Evolutionary conservation across 2,888 invertebrate species (phyloP), one percentile per base, ranked within the genome.

Genomic region (Ditula angustiorana): DNA sequence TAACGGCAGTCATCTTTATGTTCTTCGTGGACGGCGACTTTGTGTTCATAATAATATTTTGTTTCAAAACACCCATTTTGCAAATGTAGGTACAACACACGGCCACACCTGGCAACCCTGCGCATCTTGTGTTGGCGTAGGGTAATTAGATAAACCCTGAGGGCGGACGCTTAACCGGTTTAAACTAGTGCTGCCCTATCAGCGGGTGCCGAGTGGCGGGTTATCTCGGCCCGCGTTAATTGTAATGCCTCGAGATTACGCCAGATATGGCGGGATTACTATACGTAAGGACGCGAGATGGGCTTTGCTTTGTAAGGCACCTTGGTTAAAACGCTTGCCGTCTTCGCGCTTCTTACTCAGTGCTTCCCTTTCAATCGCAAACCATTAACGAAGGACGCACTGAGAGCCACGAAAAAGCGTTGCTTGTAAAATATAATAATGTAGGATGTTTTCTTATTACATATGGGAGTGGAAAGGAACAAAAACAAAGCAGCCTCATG

Each of bases 141-240:
- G 85, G 92, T 90, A 92, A 92, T 92, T 90, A 91, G 90, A 88
- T 90, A 89, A 88, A 88, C 90, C 92, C 91, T 83, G 80, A 83
- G 90, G 92, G 87, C 83, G 86, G 88, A 82, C 86, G 86, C 88
- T 90, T 89, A 91, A 90, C 89, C 90, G 85, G 90, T 92, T 91
- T 88, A 91, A 88, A 88, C 90, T 86, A 85, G 80, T 78, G 77
- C 76, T 83, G 90, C 88, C 90, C 84, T 88, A 88, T 88, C 90
- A 87, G 87, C 86, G 91, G 91, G 89, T 88, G 89, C 90, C 90
- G 91, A 91, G 85, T 87, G 87, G 77, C 81, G 92, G 92, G 91
- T 92, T 91, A 92, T 91, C 91, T 88, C 74, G 83, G 86, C 84
- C 84, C 79, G 88, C 92, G 92, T 91, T 92, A 92, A 92, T 92